Evolutionary conservation across 2,113 vertebrate genomes (phyloP).

Genomic region (Ginglymostoma cirratum): DNA sequence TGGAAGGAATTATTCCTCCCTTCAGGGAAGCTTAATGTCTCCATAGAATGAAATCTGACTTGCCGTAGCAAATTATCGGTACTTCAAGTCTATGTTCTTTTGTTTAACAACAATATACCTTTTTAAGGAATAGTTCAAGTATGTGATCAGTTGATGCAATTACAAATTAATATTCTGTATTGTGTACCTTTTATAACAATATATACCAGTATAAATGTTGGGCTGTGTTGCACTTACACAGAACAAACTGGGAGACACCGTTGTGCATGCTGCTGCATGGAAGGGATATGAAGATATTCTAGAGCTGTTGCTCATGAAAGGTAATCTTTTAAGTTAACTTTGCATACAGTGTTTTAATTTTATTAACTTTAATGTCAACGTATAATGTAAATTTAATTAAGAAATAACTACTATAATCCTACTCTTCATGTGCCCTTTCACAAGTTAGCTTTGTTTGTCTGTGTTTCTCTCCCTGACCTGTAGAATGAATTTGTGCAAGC

Average conservation of each 20-base stretch:
- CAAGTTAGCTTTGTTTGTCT: neutral
- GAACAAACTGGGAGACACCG: conserved; percentile 96
- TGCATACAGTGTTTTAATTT: conserved; percentile 36
- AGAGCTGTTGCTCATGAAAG: conserved; percentile 83
- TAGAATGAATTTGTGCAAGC: neutral
- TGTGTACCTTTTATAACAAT: too few relatives aligned
- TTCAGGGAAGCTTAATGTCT: too few relatives aligned
- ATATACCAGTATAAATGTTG: neutral
- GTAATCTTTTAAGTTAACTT: conserved; percentile 55
- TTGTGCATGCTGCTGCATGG: conserved; percentile 91
- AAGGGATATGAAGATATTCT: conserved; percentile 96
- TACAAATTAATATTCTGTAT: too few relatives aligned
- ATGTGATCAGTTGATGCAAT: too few relatives aligned
- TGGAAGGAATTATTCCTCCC: too few relatives aligned
- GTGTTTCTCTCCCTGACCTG: neutral
- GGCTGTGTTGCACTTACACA: conserved; percentile 48
- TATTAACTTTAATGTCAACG: neutral
- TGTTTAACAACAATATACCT: neutral
- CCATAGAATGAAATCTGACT: too few relatives aligned
- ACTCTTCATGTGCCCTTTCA: neutral
- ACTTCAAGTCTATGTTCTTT: too few relatives aligned
- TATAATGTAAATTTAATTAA: too few relatives aligned
- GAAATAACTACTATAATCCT: neutral
- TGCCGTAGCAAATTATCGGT: too few relatives aligned
- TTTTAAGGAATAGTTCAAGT: too few relatives aligned